These are phyloP conservation scores for Aleadryas rufinucha DNA, from an alignment of 2,113 vertebrate species.

Conservation along the genomic window DNA sequence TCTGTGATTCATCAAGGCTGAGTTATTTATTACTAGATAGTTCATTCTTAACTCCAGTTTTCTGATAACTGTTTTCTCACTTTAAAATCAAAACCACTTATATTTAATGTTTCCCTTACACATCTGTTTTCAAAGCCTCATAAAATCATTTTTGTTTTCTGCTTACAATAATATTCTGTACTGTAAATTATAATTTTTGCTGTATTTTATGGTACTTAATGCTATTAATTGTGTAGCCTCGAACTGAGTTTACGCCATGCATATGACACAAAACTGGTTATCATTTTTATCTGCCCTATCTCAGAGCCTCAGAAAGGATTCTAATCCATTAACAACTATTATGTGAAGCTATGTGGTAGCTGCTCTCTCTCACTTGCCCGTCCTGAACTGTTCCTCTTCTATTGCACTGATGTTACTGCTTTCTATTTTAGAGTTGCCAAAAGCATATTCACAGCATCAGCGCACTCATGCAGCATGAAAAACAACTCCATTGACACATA, in stretches of 20 bases:
- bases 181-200: neutral
- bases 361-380: neutral
- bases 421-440: slow-evolving; percentile 15
- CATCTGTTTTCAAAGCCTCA: neutral
- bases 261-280: neutral
- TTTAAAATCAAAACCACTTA: neutral
- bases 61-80: neutral
- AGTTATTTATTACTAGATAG: slow-evolving; percentile 38
- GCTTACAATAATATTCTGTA: neutral
- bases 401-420: neutral
- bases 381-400: neutral
- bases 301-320: neutral
- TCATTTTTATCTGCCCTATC: neutral
- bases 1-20: slow-evolving; percentile 49
- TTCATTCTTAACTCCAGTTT: slow-evolving; percentile 39
- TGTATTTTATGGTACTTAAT: neutral
- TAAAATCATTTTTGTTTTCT: neutral
- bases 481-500: slow-evolving; percentile 70
- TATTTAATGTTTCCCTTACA: neutral
- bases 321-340: neutral
- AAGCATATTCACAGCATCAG: slow-evolving; percentile 7
- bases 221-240: neutral
- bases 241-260: neutral
- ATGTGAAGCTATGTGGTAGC: neutral
- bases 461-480: slow-evolving; percentile 25